A percentile compares a stretch with the other conserved stretches of the same genome.
Evolutionary conservation across 2,888 invertebrate species (phyloP).

Genomic region (Rhingia campestris): DNA sequence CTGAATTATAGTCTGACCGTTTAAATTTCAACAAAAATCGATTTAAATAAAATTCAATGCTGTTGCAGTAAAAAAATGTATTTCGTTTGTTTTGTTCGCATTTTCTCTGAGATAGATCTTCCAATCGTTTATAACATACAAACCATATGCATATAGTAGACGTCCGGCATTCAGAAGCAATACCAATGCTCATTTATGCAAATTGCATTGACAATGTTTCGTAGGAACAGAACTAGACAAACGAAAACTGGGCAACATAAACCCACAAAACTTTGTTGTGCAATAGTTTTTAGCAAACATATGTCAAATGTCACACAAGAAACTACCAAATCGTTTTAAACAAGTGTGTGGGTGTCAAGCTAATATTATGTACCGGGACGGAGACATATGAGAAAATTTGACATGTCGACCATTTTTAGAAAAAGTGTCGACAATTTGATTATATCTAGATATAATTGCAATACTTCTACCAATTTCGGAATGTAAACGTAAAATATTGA

Average conservation of each 20-base stretch:
- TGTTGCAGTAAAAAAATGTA: constrained; percentile 45
- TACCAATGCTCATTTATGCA: constrained; percentile 67
- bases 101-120: constrained; percentile 60
- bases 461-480: constrained; percentile 62
- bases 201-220: constrained; percentile 60
- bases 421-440: constrained; percentile 69
- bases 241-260: constrained; percentile 49
- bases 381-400: constrained; percentile 44
- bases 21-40: constrained; percentile 67
- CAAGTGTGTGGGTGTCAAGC: constrained; percentile 58
- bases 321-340: constrained; percentile 51
- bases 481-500: constrained; percentile 58
- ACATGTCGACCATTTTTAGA: constrained; percentile 64
- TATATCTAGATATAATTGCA: constrained; percentile 58
- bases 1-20: constrained; percentile 63
- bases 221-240: constrained; percentile 56
- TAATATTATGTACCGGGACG: not conserved
- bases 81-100: constrained; percentile 35
- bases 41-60: constrained; percentile 71
- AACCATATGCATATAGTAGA: constrained; percentile 21
- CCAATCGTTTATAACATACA: constrained; percentile 40
- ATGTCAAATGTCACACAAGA: constrained; percentile 70
- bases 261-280: constrained; percentile 64
- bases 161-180: constrained; percentile 65
- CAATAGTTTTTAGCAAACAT: constrained; percentile 60